phyloP scores from a whole-genome alignment of 2,888 invertebrate species.

The Carterocephalus palaemon region DNA sequence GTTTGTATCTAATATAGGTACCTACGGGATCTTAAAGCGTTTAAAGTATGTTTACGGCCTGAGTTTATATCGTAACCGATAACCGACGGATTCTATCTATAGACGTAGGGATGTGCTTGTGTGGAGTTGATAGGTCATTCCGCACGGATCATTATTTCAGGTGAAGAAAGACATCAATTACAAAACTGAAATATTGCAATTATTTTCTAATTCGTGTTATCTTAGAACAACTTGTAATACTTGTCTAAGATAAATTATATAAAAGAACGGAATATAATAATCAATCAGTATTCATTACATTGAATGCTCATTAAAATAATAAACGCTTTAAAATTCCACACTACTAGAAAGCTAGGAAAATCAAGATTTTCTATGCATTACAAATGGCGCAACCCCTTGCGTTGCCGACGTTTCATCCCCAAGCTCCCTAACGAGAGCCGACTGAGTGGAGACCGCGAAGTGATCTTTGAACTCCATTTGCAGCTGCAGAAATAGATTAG shows the following conservation, averaged over 20 bases:
- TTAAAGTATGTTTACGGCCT: conserved; percentile 38
- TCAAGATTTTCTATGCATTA: conserved; percentile 23
- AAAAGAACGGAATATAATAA: too few relatives aligned
- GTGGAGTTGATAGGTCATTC: conserved; percentile 7
- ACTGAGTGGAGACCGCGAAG: conserved; percentile 45
- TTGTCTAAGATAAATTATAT: too few relatives aligned
- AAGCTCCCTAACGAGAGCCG: conserved; percentile 44
- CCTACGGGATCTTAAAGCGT: conserved; percentile 28
- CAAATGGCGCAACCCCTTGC: conserved; percentile 33
- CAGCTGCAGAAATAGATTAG: conserved; percentile 37
- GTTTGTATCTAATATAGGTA: too few relatives aligned
- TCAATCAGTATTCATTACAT: too few relatives aligned
- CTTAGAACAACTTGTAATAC: too few relatives aligned
- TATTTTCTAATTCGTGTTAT: too few relatives aligned
- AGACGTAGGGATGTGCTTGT: conserved; percentile 7
- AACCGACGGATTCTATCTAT: conserved; percentile 29
- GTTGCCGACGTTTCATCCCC: conserved; percentile 42
- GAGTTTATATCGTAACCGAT: conserved; percentile 33
- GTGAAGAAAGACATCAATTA: too few relatives aligned
- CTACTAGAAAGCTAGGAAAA: too few relatives aligned
- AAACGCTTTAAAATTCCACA: too few relatives aligned
- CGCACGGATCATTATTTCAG: too few relatives aligned
- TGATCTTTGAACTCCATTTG: conserved; percentile 64
- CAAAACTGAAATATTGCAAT: too few relatives aligned
- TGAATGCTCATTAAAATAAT: too few relatives aligned